phyloP scores from a whole-genome alignment of 2,888 invertebrate species.

The Hemithea aestivaria region DNA sequence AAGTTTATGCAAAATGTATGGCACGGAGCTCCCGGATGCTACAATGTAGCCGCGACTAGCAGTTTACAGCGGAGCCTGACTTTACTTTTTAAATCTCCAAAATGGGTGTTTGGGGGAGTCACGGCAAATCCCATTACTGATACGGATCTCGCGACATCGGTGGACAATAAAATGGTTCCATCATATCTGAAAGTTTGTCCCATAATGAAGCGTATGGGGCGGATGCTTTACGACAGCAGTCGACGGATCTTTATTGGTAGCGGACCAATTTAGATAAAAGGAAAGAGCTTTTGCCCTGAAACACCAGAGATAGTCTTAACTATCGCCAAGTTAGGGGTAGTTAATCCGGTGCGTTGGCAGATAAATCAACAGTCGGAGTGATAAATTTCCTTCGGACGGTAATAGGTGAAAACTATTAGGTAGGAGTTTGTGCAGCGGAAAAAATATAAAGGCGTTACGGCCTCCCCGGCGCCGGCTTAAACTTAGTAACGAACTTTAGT shows the following conservation, averaged over 20 bases:
- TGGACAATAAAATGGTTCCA: conserved; percentile 77
- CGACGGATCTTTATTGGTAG: conserved; percentile 78
- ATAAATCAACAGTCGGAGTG: conserved; percentile 76
- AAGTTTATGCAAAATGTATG: conserved; percentile 37
- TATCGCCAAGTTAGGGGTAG: conserved; percentile 79
- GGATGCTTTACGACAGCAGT: conserved; percentile 77
- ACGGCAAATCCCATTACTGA: conserved; percentile 69
- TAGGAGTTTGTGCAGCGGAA: conserved; percentile 49
- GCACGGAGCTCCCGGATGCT: conserved; percentile 15
- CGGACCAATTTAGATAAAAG: conserved; percentile 80
- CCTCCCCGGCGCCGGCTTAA: conserved; percentile 21
- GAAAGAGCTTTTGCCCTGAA: conserved; percentile 76
- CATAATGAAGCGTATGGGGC: conserved; percentile 79
- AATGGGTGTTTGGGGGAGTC: conserved; percentile 37
- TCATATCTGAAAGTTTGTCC: conserved; percentile 78
- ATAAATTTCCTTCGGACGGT: conserved; percentile 71
- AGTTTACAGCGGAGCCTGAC: conserved; percentile 38
- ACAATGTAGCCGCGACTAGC: conserved; percentile 36
- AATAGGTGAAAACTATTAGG: conserved; percentile 79
- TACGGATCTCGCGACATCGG: conserved; percentile 76
- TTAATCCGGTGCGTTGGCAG: conserved; percentile 70
- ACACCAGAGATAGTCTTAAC: conserved; percentile 78
- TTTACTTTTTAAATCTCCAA: conserved; percentile 42
- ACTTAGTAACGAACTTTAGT: conserved; percentile 22
- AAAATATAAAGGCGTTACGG: conserved; percentile 50